phyloP scores from a whole-genome alignment of 2,888 invertebrate species.

The Phengaris alcon region DNA sequence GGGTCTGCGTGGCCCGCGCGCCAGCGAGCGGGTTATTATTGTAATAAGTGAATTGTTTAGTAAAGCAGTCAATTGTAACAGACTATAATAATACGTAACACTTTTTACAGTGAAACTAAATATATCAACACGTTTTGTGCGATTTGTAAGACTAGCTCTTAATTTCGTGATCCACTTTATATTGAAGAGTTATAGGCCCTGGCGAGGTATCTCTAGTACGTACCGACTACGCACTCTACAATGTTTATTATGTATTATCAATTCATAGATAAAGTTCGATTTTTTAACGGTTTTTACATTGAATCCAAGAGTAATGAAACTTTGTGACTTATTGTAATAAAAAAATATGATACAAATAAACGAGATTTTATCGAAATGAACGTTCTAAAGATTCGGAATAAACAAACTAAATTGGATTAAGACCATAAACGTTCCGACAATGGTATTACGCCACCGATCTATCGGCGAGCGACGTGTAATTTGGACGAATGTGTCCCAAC shows the following conservation, averaged over 20 bases:
- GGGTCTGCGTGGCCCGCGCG: not conserved
- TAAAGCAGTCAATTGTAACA: not conserved
- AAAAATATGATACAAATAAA: not conserved
- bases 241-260: too few relatives aligned
- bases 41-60: not conserved
- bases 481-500: not conserved
- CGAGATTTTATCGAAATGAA: not conserved
- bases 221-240: too few relatives aligned
- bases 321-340: not conserved
- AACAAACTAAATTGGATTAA: conserved; percentile 12
- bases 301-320: not conserved
- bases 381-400: not conserved
- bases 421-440: conserved; percentile 4
- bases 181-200: not conserved
- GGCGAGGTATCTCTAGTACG: not conserved
- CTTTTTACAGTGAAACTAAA: too few relatives aligned
- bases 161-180: not conserved
- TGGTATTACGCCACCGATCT: conserved; percentile 10
- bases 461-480: not conserved
- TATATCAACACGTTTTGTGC: too few relatives aligned
- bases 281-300: not conserved
- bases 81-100: too few relatives aligned
- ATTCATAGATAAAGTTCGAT: too few relatives aligned
- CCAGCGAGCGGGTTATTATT: not conserved
- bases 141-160: not conserved